Conservation (phyloP, 2,113 vertebrate species). For the Gobiocypris rarus region DNA sequence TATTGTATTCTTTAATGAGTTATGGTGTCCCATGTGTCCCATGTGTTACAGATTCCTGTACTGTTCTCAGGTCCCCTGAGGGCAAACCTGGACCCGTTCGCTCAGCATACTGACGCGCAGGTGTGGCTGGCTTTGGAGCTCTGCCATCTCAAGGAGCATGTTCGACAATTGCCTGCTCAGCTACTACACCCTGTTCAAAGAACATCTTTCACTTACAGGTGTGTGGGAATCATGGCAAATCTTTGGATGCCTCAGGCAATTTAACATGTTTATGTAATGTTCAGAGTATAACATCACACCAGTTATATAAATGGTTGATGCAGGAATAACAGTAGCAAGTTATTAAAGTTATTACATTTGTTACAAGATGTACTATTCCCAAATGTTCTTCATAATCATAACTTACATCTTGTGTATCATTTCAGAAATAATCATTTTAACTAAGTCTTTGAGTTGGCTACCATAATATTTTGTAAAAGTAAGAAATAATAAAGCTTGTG, state of each 20-base stretch:
- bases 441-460: too few relatives aligned
- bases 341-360: too few relatives aligned
- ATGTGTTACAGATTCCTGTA: conserved; percentile 60
- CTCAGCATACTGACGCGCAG: conserved; percentile 65
- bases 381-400: too few relatives aligned
- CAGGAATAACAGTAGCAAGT: not conserved
- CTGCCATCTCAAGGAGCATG: conserved; percentile 71
- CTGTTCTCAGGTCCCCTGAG: conserved; percentile 72
- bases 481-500: too few relatives aligned
- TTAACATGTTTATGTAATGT: not conserved
- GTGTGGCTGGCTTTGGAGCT: conserved; percentile 70
- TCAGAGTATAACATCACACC: not conserved
- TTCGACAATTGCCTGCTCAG: conserved; percentile 68
- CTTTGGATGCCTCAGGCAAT: not conserved
- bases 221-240: conserved; percentile 31
- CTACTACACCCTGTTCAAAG: conserved; percentile 70
- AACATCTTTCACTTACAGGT: conserved; percentile 73
- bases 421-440: too few relatives aligned
- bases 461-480: too few relatives aligned
- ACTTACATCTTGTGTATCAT: too few relatives aligned
- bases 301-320: not conserved
- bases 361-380: too few relatives aligned
- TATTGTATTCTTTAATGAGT: conserved; percentile 9
- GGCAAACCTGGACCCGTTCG: conserved; percentile 73
- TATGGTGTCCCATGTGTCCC: not conserved